These are phyloP conservation scores for Pangasianodon gigas DNA, from an alignment of 2,113 vertebrate species.

Conservation along the genomic window DNA sequence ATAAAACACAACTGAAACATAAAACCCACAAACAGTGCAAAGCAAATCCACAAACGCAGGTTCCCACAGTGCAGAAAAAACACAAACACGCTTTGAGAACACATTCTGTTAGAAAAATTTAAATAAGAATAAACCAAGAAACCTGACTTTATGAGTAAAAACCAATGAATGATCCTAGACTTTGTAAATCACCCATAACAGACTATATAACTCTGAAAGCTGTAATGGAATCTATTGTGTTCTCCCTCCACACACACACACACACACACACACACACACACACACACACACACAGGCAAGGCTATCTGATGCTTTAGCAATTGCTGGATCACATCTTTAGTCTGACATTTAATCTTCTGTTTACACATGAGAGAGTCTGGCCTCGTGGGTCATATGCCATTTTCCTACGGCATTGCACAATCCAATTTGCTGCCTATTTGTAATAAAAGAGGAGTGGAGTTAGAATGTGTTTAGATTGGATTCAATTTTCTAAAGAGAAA, in stretches of 20 bases:
- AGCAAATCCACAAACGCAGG: constrained; percentile 18
- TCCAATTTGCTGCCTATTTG: not conserved
- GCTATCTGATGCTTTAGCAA: constrained; percentile 11
- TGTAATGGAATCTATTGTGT: not conserved
- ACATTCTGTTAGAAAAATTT: not conserved
- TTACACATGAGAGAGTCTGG: constrained; percentile 9
- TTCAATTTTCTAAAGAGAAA: not conserved
- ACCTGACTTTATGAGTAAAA: not conserved
- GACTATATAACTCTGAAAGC: not conserved
- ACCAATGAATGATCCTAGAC: not conserved
- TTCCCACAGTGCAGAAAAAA: not conserved
- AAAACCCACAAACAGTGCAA: constrained; percentile 14
- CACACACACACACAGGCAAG: not conserved
- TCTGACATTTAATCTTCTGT: constrained; percentile 38
- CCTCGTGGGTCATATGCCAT: not conserved
- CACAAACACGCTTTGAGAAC: not conserved
- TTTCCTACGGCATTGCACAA: not conserved
- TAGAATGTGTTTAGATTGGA: not conserved
- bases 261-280: not conserved
- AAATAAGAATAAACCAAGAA: not conserved
- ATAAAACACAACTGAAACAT: constrained; percentile 8
- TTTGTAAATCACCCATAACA: not conserved
- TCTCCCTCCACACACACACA: not conserved
- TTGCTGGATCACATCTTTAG: constrained; percentile 21
- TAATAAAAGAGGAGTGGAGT: not conserved